Conservation (phyloP, 2,797 vertebrate genomes). For the Platalea minor region DNA sequence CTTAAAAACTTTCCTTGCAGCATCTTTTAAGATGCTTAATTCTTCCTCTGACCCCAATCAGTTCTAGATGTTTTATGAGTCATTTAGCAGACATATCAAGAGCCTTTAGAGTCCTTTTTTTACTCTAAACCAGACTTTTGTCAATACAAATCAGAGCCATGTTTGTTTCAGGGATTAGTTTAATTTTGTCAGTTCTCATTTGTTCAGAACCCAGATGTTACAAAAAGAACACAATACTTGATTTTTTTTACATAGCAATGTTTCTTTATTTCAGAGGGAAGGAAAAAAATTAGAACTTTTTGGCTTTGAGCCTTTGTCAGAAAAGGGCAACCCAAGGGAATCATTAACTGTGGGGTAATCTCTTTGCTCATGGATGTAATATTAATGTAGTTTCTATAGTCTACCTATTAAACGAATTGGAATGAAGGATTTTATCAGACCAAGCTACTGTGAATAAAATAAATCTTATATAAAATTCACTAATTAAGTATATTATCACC, state of each 20-base stretch:
- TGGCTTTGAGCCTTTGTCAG: constrained; percentile 12
- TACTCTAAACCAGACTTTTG: not conserved
- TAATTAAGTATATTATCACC: constrained; percentile 69
- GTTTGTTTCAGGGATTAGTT: not conserved
- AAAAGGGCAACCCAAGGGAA: constrained; percentile 34
- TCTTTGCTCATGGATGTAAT: constrained; percentile 34
- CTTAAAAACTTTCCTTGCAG: not conserved
- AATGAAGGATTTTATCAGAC: constrained; percentile 61
- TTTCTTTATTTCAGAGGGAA: not conserved
- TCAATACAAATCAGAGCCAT: not conserved
- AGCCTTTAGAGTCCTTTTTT: not conserved
- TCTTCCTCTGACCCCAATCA: not conserved
- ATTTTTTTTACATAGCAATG: not conserved
- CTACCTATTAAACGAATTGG: constrained; percentile 54
- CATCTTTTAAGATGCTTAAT: not conserved
- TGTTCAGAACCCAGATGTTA: not conserved
- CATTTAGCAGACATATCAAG: not conserved
- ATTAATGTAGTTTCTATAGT: constrained; percentile 50
- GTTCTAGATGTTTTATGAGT: not conserved
- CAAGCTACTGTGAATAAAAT: constrained; percentile 52
- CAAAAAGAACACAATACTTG: not conserved
- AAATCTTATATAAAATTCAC: constrained; percentile 67
- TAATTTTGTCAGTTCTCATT: not conserved
- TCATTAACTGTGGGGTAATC: constrained; percentile 20
- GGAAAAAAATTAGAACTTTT: not conserved